Conservation (phyloP, 2,888 invertebrate species). For the Chrysolina oricalcia region DNA sequence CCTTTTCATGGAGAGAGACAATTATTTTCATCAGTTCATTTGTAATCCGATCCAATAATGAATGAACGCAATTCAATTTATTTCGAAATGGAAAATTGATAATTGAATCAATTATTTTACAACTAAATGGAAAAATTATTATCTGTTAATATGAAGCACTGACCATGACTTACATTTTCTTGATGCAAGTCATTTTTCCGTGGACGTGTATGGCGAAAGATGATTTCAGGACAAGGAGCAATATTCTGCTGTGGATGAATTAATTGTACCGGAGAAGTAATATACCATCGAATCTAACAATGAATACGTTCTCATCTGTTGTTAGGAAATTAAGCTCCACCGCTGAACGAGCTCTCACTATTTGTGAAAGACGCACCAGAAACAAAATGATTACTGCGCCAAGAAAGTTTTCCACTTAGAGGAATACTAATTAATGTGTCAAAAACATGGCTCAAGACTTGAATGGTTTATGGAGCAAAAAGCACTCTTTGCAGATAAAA, state of each 20-base stretch:
- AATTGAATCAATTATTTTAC: too few species aligned
- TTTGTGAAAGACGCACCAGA: neutral
- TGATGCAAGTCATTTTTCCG: too few species aligned
- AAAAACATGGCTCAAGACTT: conserved; percentile 13
- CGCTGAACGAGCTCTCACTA: neutral
- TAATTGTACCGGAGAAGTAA: neutral
- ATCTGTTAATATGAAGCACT: too few species aligned
- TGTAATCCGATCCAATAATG: too few species aligned
- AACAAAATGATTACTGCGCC: conserved; percentile 16
- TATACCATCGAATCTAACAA: neutral
- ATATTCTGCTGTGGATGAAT: neutral
- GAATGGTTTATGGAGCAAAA: conserved; percentile 18
- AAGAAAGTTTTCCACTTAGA: conserved; percentile 20
- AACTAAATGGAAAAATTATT: too few species aligned
- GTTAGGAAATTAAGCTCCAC: neutral
- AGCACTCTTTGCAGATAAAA: conserved; percentile 1
- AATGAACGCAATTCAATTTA: too few species aligned
- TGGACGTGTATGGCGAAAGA: too few species aligned
- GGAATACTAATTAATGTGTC: conserved; percentile 23
- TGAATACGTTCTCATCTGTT: neutral
- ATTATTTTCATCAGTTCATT: too few species aligned
- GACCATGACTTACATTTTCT: too few species aligned
- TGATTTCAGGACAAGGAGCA: too few species aligned
- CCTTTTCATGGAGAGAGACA: too few species aligned
- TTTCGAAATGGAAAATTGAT: too few species aligned